phyloP scores from a whole-genome alignment of 2,113 vertebrate species.

The Symphodus melops region DNA sequence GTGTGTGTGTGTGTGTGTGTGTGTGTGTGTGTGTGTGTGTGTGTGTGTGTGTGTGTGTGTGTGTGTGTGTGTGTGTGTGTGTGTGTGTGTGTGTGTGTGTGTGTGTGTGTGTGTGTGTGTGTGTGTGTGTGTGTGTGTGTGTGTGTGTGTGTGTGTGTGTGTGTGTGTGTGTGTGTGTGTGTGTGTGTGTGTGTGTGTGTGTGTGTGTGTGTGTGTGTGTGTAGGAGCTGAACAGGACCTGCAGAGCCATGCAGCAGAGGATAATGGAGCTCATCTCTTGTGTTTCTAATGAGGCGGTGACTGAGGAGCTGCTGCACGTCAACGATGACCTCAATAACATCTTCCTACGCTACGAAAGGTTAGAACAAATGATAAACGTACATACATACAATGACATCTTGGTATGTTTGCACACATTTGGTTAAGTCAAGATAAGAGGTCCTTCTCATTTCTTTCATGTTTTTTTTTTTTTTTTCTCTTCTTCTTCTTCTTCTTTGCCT shows the following conservation, averaged over 20 bases:
- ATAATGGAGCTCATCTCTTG: constrained; percentile 96
- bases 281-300: constrained; percentile 95
- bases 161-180: constrained; percentile 27
- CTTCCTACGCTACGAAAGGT: constrained; percentile 96
- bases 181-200: constrained; percentile 29
- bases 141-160: constrained; percentile 33
- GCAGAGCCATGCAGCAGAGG: constrained; percentile 96
- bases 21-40: constrained; percentile 33
- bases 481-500: constrained; percentile 10
- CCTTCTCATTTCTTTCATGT: neutral
- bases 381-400: neutral
- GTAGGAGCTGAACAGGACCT: constrained; percentile 96
- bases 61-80: constrained; percentile 29
- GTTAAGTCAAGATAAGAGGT: neutral
- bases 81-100: constrained; percentile 33
- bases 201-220: constrained; percentile 30
- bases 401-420: constrained; percentile 16
- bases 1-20: constrained; percentile 29
- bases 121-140: constrained; percentile 29
- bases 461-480: neutral
- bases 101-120: constrained; percentile 27
- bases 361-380: neutral
- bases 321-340: constrained; percentile 99
- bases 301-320: constrained; percentile 94
- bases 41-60: constrained; percentile 27